phyloP scores from a whole-genome alignment of 2,113 vertebrate species.

The Martes martes region DNA sequence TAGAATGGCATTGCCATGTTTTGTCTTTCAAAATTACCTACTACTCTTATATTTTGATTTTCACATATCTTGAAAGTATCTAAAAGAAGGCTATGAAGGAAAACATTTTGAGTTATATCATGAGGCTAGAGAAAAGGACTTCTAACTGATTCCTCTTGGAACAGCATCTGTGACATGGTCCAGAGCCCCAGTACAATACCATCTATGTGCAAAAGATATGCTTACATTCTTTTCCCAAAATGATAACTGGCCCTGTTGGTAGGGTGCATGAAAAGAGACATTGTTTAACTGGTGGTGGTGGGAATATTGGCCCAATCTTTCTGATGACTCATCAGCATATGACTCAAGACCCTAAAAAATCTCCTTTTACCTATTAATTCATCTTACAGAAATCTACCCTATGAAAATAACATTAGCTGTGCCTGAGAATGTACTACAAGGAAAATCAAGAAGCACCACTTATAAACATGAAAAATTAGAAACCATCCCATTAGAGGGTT shows the following conservation, averaged over 20 bases:
- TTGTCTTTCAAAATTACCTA: constrained; percentile 14
- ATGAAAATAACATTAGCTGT: not conserved
- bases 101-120: not conserved
- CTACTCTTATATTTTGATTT: not conserved
- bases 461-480: not conserved
- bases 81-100: not conserved
- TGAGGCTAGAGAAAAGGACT: not conserved
- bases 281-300: not conserved
- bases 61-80: not conserved
- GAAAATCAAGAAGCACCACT: not conserved
- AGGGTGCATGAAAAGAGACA: not conserved
- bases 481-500: not conserved
- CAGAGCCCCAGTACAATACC: not conserved
- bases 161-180: not conserved
- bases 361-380: not conserved
- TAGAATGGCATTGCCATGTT: not conserved
- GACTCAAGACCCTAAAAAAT: not conserved
- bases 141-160: not conserved
- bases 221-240: not conserved
- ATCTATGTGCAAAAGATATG: not conserved
- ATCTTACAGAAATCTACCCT: not conserved
- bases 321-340: not conserved
- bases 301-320: not conserved
- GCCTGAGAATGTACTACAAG: not conserved
- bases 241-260: not conserved